Evolutionary conservation across 2,797 vertebrate species (phyloP).

Genomic region (Vespertilio murinus): DNA sequence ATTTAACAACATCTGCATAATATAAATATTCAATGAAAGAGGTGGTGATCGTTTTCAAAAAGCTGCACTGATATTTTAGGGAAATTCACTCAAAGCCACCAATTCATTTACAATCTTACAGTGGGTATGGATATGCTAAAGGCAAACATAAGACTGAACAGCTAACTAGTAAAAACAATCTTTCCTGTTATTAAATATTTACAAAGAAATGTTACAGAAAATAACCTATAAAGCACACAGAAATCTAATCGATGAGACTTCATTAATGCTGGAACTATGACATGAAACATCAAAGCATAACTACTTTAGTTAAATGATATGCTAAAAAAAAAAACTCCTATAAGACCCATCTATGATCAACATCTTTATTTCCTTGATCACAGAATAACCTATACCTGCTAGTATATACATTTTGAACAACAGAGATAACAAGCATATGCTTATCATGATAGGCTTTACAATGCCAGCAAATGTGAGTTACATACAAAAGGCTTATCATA

Average conservation of each 20-base stretch:
- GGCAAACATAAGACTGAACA: neutral
- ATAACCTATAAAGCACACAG: neutral
- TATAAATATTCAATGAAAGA: neutral
- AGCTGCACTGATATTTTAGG: neutral
- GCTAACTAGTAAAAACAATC: neutral
- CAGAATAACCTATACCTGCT: neutral
- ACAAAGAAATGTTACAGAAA: slow-evolving; percentile 5
- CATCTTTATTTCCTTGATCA: neutral
- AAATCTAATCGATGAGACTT: neutral
- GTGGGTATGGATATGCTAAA: neutral
- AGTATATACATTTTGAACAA: neutral
- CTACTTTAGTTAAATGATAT: neutral
- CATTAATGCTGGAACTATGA: neutral
- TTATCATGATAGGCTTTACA: slow-evolving; percentile 13
- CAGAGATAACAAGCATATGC: neutral
- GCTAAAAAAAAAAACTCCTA: neutral
- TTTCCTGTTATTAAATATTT: slow-evolving; percentile 41
- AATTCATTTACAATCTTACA: neutral
- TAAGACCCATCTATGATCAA: neutral
- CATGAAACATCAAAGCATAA: neutral
- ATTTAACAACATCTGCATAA: neutral
- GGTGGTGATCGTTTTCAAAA: neutral
- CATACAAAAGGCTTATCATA: neutral
- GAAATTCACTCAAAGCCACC: neutral
- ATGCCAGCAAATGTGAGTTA: neutral